Evolutionary conservation across 2,888 invertebrate species (phyloP), one percentile per base, ranked within the genome.

Genomic region (Atherix ibis): DNA sequence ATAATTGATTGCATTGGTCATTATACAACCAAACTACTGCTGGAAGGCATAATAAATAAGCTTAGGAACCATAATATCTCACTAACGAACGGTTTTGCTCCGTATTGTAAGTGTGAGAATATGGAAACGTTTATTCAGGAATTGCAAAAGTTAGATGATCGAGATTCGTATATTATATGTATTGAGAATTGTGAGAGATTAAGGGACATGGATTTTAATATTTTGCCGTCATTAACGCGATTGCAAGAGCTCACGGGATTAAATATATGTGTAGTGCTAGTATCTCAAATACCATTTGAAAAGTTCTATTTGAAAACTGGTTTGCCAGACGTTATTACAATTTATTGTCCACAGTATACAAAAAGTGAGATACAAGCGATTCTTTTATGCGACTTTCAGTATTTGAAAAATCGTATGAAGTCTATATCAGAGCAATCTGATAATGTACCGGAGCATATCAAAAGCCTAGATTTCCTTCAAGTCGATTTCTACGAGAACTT

Each of bases 101-200:
- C 61, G 1, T 55, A 54, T 36, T 45, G 55, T n/a, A 74, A 68
- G 52, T 77, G 79, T 48, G 81, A 81, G 43, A 70, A 70, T 38
- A 58, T 80, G 47, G 67, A 74, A 51, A 77, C 78, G 42, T 74
- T 84, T 46, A 61, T 76, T 10, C 60, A 58, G 18, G 49, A 55
- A 31, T 51, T 80, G 6, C 53, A 58, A 4, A 46, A 46, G 2
- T 42, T 49, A 10, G 40, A 46, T 36, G 51, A 50, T 14, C 53
- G 58, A 33, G 53, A 64, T 31, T 68, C 70, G 5, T 66, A 72
- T 14, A 63, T 81, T 24, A 63, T 84, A 42, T 70, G 84, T 15
- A 65, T 91, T 31, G 87, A 91, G 51, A 79, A 80, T 55, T 80
- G 83, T 18, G 87, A 89, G 43, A 69, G 78, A 45, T 61, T 89